Conservation (phyloP, 2,888 invertebrate species). For the Thecocarcelia acutangulata region DNA sequence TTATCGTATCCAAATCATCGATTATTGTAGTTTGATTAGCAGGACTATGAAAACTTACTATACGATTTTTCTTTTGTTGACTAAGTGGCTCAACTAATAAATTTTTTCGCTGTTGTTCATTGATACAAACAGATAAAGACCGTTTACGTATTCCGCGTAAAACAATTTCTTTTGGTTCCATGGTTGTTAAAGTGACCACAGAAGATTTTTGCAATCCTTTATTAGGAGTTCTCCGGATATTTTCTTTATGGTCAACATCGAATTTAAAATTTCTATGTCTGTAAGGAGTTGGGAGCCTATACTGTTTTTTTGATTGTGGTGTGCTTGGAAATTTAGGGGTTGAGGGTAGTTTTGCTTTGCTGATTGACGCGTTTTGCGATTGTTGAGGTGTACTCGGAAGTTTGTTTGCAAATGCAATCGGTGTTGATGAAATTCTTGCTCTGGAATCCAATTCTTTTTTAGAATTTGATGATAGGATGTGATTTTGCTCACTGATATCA, state of each 20-base stretch:
- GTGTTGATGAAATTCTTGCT: too few species aligned
- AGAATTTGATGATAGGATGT: conserved; percentile 1
- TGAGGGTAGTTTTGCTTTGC: not conserved
- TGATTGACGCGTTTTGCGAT: not conserved
- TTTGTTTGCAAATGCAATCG: too few species aligned
- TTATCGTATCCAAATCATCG: conserved; percentile 72
- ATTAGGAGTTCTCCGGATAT: conserved; percentile 5
- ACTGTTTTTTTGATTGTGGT: conserved; percentile 49
- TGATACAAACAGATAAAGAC: conserved; percentile 73
- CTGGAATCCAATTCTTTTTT: too few species aligned
- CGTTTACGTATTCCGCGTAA: conserved; percentile 74
- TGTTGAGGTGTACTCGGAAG: too few species aligned
- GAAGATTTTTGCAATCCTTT: not conserved
- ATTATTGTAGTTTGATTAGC: conserved; percentile 72
- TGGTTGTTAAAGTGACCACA: conserved; percentile 56
- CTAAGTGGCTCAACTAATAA: not conserved
- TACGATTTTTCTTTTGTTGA: conserved; percentile 54
- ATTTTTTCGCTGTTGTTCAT: conserved; percentile 20
- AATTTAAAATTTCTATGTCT: conserved; percentile 61
- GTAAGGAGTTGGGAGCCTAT: conserved; percentile 73
- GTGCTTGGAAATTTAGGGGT: conserved; percentile 22
- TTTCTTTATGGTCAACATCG: conserved; percentile 36
- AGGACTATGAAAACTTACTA: conserved; percentile 77
- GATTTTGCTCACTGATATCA: not conserved
- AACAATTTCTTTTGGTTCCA: conserved; percentile 64